Evolutionary conservation across 2,888 invertebrate genomes (phyloP), one percentile per base, ranked within the genome.

Genomic region (Spisula subtruncata): DNA sequence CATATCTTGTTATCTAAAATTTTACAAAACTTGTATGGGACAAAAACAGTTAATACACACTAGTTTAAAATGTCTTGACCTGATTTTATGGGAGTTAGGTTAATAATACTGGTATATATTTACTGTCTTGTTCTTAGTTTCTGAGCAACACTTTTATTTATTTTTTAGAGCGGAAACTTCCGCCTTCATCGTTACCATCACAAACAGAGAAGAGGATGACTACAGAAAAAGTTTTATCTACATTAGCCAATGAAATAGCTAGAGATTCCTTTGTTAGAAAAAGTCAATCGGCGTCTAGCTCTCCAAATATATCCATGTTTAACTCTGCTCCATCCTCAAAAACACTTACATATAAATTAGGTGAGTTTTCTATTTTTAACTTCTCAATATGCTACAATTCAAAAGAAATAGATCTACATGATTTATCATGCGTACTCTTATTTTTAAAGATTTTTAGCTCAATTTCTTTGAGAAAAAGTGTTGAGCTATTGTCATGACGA

Each of bases 281-380:
- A 86, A 86, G 92, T 48, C 92, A 93, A 29, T 95, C 96, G 1
- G 94, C 95, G 8, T 94, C 96, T n/a, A 95, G 93, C 84, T 95
- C 96, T 29, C 95, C 96, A 35, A 94, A 95, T 54, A 92, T 94
- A 66, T 91, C 94, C 81, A 95, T 96, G 95, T 96, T 96, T 86
- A 95, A 95, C 83, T 96, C 96, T 16, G 92, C 92, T 35, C 86
- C 94, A 35, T 90, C 90, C 20, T 83, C 89, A 56, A 90, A 92
- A 71, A 91, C 91, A 84, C 91, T 95, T 20, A 94, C 96, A n/a
- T 97, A 97, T 90, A 96, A 95, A 94, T 97, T 98, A 83, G 98
- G 95, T 95, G 90, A 82, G 82, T 32, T 12, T 46, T 51, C 60
- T 41, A 25, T 66, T 25, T 66, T 66, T 5, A 60, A 20, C 20